phyloP scores from a whole-genome alignment of 2,888 invertebrate species.

The Polydrusus tereticollis region DNA sequence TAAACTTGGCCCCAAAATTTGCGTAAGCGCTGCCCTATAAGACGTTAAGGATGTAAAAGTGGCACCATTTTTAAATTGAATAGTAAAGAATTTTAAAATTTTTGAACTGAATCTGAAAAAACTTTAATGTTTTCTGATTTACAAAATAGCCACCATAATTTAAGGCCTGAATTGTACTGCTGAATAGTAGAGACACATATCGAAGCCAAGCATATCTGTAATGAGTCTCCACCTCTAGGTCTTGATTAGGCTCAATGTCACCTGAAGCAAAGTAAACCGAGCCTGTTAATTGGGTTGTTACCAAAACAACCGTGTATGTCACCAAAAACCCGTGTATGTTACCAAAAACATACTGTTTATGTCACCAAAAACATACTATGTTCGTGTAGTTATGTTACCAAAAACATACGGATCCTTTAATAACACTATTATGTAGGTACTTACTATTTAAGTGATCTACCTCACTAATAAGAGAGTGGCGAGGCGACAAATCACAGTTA shows the following conservation, averaged over 20 bases:
- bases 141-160: constrained; percentile 53
- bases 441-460: neutral
- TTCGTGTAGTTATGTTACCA: neutral
- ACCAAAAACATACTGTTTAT: neutral
- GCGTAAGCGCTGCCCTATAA: neutral
- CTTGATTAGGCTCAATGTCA: too few species aligned
- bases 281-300: neutral
- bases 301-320: neutral
- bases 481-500: too few species aligned
- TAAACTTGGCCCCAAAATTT: neutral
- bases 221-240: constrained; percentile 22
- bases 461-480: too few species aligned
- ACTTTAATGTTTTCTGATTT: neutral
- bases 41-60: neutral
- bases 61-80: neutral
- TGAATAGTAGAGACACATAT: constrained; percentile 51
- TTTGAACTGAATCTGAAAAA: neutral
- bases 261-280: neutral
- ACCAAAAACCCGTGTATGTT: neutral
- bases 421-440: neutral
- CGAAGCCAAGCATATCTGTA: constrained; percentile 46
- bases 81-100: constrained; percentile 1
- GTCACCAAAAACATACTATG: neutral
- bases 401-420: neutral
- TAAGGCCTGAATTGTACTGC: constrained; percentile 52